phyloP scores from a whole-genome alignment of 1,140 invertebrate species.

The Carposina sasakii region DNA sequence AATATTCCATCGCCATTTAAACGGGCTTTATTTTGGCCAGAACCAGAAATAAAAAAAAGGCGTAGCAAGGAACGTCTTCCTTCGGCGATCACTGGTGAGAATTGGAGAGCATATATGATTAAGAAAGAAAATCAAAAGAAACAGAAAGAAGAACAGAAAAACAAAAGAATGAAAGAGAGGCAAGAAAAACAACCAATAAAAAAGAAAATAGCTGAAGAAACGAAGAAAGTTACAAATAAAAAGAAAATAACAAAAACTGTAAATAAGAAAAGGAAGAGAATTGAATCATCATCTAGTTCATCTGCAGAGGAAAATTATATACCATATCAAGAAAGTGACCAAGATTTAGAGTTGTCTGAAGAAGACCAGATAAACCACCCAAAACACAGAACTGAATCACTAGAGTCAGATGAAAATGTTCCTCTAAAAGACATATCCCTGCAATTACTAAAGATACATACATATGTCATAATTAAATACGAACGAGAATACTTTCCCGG shows the following conservation, averaged over 20 bases:
- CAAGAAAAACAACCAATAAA: no score
- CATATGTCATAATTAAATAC: constrained; percentile 15
- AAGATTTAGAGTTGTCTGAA: not conserved
- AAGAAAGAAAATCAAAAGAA: constrained; percentile 1
- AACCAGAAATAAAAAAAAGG: not conserved
- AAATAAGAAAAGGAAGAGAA: not conserved
- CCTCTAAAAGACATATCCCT: not conserved
- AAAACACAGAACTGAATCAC: not conserved
- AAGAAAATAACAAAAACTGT: constrained; percentile 3
- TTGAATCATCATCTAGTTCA: not conserved
- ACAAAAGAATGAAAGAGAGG: no score
- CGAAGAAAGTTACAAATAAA: constrained; percentile 1
- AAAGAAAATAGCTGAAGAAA: not conserved
- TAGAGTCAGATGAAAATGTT: not conserved
- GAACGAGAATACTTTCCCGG: constrained; percentile 17
- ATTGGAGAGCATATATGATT: not conserved
- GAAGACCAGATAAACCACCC: not conserved
- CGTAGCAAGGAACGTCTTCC: constrained; percentile 1
- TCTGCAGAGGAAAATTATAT: not conserved
- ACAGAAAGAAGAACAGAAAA: no score
- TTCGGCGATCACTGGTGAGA: not conserved
- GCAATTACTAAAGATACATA: constrained; percentile 4
- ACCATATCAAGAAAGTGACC: constrained; percentile 1
- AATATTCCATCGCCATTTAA: not conserved
- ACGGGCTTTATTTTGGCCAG: not conserved